A percentile compares a stretch with the other conserved stretches of the same genome.
Conservation (phyloP, 2,797 vertebrate genomes). For the Lates japonicus region DNA sequence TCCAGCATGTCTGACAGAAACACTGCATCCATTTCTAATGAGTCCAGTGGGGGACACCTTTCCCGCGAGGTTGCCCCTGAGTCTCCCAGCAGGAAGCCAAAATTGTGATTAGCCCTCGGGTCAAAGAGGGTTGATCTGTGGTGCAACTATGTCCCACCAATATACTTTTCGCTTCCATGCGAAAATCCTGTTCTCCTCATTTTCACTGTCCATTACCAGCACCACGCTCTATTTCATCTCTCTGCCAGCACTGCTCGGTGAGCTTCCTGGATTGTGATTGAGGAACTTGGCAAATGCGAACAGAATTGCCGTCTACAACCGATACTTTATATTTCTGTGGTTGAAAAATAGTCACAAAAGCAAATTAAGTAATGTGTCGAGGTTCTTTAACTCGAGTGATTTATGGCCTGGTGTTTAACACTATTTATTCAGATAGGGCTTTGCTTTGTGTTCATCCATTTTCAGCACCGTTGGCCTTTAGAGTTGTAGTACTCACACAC, state of each 20-base stretch:
- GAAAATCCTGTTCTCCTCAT: constrained; percentile 69
- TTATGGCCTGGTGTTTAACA: not conserved
- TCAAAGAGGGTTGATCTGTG: constrained; percentile 72
- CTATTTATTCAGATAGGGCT: constrained; percentile 1
- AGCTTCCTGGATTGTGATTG: constrained; percentile 2
- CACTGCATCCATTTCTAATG: constrained; percentile 74
- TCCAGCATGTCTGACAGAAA: constrained; percentile 62
- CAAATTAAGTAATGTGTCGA: not conserved
- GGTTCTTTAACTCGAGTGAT: constrained; percentile 1
- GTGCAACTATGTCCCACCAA: constrained; percentile 71
- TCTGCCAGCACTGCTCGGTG: constrained; percentile 11
- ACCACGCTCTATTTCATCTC: constrained; percentile 37
- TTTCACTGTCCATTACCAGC: constrained; percentile 44
- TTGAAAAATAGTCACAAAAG: constrained; percentile 1
- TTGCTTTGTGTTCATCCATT: not conserved
- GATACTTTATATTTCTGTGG: not conserved
- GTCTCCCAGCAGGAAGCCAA: no score
- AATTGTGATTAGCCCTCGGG: constrained; percentile 82
- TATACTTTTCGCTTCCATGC: constrained; percentile 75
- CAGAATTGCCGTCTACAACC: not conserved
- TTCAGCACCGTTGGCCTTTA: not conserved
- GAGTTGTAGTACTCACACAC: not conserved
- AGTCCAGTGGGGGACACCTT: constrained; percentile 66
- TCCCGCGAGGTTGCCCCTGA: constrained; percentile 60
- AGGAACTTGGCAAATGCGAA: constrained; percentile 11